Evolutionary conservation across 2,888 invertebrate genomes (phyloP), one percentile per base, ranked within the genome.

Genomic region (Melanargia galathea): DNA sequence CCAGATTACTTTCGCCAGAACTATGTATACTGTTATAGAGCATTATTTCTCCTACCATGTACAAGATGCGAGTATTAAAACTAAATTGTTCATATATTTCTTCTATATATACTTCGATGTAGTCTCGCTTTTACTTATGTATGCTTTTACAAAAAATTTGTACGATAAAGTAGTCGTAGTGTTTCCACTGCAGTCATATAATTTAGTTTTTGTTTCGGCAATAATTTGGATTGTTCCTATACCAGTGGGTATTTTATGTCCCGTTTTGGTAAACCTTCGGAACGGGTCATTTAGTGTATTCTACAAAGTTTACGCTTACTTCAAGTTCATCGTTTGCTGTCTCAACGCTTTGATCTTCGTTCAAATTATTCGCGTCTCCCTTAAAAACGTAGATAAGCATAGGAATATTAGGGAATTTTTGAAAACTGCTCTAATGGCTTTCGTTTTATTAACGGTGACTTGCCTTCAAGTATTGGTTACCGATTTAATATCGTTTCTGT

Each of bases 81-180:
- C 70, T 1, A 66, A 70, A 6, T 67, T 74, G 20, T 13, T 73
- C 0, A 48, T 73, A 0, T 80, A 71, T 20, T 68, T 75, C 0
- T 18, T 77, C 0, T 86, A 83, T 63, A 43, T 79, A 3, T 81
- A 82, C 38, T 79, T 79, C 0, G 88, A 89, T 40, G 73, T 78
- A 0, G 80, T 77, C 0, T 59, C 87, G 0, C 66, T 86, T 0
- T 73, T 75, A 13, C 82, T 85, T 77, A 88, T 86, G 85, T 83
- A 83, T 43, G 63, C 86, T 1, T 87, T 84, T 63, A 82, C 84
- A 0, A 85, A 82, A 65, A 82, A 85, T 59, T 66, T 89, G 7
- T 87, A 86, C 66, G 79, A 84, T 16, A 86, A 86, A 73, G 75
- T 86, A 6, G 79, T 87, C 1, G 48, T 79, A 2, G 87, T 84